Percentiles rank a stretch among this genome's conserved stretches.
Evolutionary conservation across 2,888 invertebrate species (phyloP).

Genomic region (Drosophila subsilvestris): DNA sequence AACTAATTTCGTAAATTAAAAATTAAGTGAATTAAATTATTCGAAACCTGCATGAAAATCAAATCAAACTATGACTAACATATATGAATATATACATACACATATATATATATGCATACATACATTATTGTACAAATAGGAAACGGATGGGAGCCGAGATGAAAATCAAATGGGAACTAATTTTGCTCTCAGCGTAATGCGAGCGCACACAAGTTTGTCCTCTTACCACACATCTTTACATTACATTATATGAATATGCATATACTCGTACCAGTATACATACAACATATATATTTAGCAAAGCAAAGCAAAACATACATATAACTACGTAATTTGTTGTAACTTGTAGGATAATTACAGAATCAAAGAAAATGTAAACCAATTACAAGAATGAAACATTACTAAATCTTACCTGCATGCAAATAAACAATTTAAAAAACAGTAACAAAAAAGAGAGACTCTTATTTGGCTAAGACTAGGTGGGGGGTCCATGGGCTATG

Average conservation of each 20-base stretch:
- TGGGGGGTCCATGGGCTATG: neutral
- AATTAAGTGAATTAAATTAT: constrained; percentile 43
- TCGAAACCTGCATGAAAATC: constrained; percentile 48
- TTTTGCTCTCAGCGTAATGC: constrained; percentile 29
- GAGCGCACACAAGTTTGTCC: constrained; percentile 43
- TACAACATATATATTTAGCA: constrained; percentile 43
- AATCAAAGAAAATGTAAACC: constrained; percentile 52
- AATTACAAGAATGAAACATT: constrained; percentile 48
- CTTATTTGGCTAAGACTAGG: neutral
- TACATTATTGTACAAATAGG: constrained; percentile 63
- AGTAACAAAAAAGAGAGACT: constrained; percentile 8
- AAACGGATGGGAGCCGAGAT: constrained; percentile 38
- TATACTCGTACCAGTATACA: constrained; percentile 22
- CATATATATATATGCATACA: constrained; percentile 20
- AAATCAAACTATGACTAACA: constrained; percentile 34
- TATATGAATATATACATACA: constrained; percentile 34
- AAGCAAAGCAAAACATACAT: constrained; percentile 39
- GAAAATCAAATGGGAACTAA: constrained; percentile 24
- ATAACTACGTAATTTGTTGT: constrained; percentile 70
- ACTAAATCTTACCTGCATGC: constrained; percentile 81
- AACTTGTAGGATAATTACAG: constrained; percentile 63
- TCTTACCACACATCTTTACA: constrained; percentile 48
- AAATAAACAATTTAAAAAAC: constrained; percentile 70
- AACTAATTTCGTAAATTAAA: constrained; percentile 35
- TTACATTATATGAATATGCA: constrained; percentile 41